Evolutionary conservation across 2,797 vertebrate species (phyloP), one percentile per base, ranked within the genome.

Genomic region (Lates japonicus): DNA sequence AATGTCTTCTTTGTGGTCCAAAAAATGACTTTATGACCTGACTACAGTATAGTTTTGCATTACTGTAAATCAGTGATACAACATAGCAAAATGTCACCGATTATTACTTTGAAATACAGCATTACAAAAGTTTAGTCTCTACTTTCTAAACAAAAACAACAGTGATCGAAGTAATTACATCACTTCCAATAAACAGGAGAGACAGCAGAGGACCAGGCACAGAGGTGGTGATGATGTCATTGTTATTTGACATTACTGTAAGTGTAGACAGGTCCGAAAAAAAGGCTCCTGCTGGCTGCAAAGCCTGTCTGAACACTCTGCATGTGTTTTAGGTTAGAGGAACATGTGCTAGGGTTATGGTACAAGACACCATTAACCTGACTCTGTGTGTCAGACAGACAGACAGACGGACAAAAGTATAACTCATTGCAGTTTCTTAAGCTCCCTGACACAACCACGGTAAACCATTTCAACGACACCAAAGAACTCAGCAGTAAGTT

Each of bases 241-340:
- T 62, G 63, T 60, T 88, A 79, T 90, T 75, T 87, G 74, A 82
- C 80, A 78, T 80, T 59, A 57, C 52, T 74, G 82, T 78, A 93
- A 92, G 81, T 77, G 78, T 75, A 85, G 75, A 71, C 74, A 70
- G 79, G 78, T 76, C 78, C 64, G 41, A 39, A 72, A 57, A 66
- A 17, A 22, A 51, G 44, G 31, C 65, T 81, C 75, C 82, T 64
- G 82, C 82, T 80, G 69, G 65, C 57, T 75, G 35, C 7, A 66
- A 41, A 55, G 58, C 4, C 70, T 33, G 67, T 60, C 68, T 48
- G 54, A 82, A 70, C 70, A 74, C 65, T 44, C 69, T 61, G 78
- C 92, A 95, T 92, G 71, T 94, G 89, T 89, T 95, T 95, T 41
- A 51, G 52, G 78, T 92, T 93, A 93, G 87, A 84, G 87, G 88